These are phyloP conservation scores for Drosophila auraria DNA, from an alignment of 1,140 invertebrate species.

Conservation along the genomic window DNA sequence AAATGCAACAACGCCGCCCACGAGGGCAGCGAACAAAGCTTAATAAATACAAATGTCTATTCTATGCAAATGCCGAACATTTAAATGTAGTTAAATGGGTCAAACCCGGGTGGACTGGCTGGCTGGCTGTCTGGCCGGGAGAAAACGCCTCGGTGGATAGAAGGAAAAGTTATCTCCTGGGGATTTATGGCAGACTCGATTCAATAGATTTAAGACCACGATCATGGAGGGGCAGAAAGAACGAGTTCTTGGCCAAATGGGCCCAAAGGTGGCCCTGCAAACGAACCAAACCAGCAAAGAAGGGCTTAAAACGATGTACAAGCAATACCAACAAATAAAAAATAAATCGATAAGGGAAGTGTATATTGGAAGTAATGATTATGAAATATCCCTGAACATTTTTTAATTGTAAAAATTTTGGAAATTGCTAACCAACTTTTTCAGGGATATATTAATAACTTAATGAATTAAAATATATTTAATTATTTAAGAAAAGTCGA, in stretches of 20 bases:
- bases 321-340: slow-evolving; percentile 3
- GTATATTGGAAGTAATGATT: too few species aligned
- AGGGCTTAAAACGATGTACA: not conserved
- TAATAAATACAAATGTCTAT: slow-evolving; percentile 14
- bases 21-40: slow-evolving; percentile 15
- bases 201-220: slow-evolving; percentile 8
- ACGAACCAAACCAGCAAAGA: slow-evolving; percentile 20
- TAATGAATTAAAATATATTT: not conserved
- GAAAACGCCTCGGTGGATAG: slow-evolving; percentile 16
- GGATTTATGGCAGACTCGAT: slow-evolving; percentile 1
- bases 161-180: slow-evolving; percentile 32
- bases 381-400: not conserved
- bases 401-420: too few species aligned
- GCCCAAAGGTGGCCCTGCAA: slow-evolving; percentile 28
- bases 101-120: slow-evolving; percentile 11
- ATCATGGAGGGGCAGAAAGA: slow-evolving; percentile 15
- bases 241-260: slow-evolving; percentile 33
- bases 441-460: not conserved
- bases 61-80: slow-evolving; percentile 61
- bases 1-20: slow-evolving; percentile 55
- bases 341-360: not conserved
- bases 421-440: not conserved
- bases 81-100: slow-evolving; percentile 77
- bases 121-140: not conserved
- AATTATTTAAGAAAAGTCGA: not conserved